A percentile compares a stretch with the other conserved stretches of the same genome.
phyloP scores from a whole-genome alignment of 2,113 vertebrate genomes.

The Marmota monax region DNA sequence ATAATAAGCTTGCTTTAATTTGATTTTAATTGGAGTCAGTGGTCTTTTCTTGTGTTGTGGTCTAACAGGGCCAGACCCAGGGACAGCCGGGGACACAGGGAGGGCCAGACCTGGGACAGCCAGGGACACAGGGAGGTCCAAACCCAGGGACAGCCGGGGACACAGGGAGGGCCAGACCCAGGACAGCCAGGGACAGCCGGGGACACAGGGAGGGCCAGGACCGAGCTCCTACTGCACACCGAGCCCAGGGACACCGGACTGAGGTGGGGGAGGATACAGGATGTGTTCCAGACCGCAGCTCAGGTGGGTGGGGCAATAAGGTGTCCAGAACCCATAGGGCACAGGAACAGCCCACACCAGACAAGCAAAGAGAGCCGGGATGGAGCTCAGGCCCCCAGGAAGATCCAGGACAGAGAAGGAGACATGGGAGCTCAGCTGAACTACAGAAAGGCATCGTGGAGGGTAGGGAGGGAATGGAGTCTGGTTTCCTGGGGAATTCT shows the following conservation, averaged over 20 bases:
- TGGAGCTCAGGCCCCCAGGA: constrained; percentile 14
- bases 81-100: not conserved
- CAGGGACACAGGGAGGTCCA: not conserved
- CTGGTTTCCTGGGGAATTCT: not conserved
- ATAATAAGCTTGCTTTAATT: too few species aligned
- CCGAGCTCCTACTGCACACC: too few species aligned
- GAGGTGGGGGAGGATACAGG: not conserved
- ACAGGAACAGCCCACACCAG: not conserved
- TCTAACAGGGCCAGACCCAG: too few species aligned
- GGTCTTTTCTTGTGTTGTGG: too few species aligned
- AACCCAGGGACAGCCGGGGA: not conserved
- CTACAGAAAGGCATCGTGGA: not conserved
- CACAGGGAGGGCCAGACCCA: too few species aligned
- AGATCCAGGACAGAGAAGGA: not conserved
- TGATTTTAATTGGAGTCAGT: too few species aligned
- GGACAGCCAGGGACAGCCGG: not conserved
- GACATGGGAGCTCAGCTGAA: not conserved
- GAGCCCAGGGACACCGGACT: too few species aligned
- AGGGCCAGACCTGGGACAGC: not conserved
- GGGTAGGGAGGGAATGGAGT: not conserved
- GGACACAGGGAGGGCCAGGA: too few species aligned
- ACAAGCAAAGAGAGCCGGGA: not conserved
- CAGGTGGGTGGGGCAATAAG: not conserved
- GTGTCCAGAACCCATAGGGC: not conserved
- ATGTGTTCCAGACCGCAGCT: not conserved